Base-by-base conservation (phyloP, 64 coral and sea anemone genomes). In the Actinia tenebrosa region DNA sequence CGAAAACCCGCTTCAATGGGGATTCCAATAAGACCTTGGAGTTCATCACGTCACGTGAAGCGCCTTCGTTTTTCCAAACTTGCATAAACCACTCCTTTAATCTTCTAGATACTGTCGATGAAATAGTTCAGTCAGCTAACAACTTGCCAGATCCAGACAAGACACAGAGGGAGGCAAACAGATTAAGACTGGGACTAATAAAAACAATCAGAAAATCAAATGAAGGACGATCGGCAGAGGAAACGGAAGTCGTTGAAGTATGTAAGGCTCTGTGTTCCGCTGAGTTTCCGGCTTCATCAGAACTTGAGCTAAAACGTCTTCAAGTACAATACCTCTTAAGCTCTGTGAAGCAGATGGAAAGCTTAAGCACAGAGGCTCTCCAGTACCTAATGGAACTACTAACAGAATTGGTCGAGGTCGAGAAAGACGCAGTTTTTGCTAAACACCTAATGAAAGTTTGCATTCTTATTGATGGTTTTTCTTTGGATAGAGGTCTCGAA, bases 391-490 rank as follows among this genome's bases (percentile, higher is more conserved):
- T 95, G 7, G 78, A 87, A 23, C 64, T 95, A 4, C 90, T 95
- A 8, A 87, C 89, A 56, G 94, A 95, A 0, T 44, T 95, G 53
- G 94, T 95, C 3, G 4, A 89, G 0, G 45, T 58, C 18, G 87
- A 89, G 23, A 54, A 89, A 45, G 87, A 92, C 20, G 79, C 10
- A 50, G 52, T 59, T 14, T 56, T 98, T 5, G 89, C 89, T 1
- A 84, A 83, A 30, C 91, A 98, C 43, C 43, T 98, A 16, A 89
- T 98, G 56, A 93, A 89, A 69, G 80, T 98, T 4, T 98, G 86
- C 25, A 17, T 91, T 44, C 91, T 88, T 37, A 84, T 98, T 18
- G 86, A 64, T 27, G 91, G 89, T 23, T 93, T 91, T 44, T 93
- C 52, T 4, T 56, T 98, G 7, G 64, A 93, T 3, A 88, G 91